Percentiles rank a stretch among this genome's conserved stretches.
Evolutionary conservation across 1,140 invertebrate species (phyloP).

Genomic region (Muscidifurax raptorellus): DNA sequence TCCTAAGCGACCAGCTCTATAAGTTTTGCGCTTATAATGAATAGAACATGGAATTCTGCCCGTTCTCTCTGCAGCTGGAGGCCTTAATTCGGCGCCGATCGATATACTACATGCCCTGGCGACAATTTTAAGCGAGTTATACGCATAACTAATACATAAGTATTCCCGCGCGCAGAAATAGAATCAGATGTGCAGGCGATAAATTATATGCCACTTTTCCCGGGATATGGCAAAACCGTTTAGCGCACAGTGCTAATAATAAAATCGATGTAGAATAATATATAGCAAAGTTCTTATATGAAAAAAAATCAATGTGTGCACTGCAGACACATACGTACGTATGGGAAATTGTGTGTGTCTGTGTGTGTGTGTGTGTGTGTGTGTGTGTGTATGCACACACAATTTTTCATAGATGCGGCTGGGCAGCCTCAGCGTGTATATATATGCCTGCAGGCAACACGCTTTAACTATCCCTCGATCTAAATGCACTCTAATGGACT

Average conservation of each 20-base stretch:
- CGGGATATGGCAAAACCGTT: no score
- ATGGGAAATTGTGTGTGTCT: no score
- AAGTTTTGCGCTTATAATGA: conserved; percentile 49
- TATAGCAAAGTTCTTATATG: no score
- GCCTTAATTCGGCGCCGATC: conserved; percentile 28
- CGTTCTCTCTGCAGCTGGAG: background rate
- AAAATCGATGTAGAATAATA: no score
- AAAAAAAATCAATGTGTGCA: no score
- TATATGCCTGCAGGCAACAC: conserved; percentile 56
- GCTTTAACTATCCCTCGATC: conserved; percentile 72
- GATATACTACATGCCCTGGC: background rate
- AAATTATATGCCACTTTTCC: background rate
- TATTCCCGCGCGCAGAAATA: background rate
- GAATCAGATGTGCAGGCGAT: background rate
- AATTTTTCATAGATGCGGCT: conserved; percentile 68
- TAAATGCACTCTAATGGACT: conserved; percentile 73
- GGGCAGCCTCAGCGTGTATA: conserved; percentile 51
- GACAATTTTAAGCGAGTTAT: conserved; percentile 24
- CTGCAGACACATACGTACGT: no score
- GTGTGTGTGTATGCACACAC: conserved; percentile 49
- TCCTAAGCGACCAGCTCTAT: conserved; percentile 22
- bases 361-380: no score
- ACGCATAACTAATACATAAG: conserved; percentile 35
- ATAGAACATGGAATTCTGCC: conserved; percentile 45
- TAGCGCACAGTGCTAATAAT: no score